phyloP scores from a whole-genome alignment of 2,113 vertebrate genomes.

The Channa maculata region DNA sequence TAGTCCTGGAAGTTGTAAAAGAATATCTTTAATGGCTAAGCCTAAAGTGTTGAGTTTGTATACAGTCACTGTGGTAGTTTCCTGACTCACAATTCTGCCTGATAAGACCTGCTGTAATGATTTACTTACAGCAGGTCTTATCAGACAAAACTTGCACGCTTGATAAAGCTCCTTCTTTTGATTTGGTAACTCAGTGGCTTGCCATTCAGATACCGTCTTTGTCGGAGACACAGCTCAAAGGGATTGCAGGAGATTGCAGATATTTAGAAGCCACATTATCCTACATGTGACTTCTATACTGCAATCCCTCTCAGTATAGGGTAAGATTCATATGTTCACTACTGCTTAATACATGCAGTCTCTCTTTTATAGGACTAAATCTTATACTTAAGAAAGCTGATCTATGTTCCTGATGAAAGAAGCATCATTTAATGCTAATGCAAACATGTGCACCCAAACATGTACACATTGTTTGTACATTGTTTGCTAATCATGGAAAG shows the following conservation, averaged over 20 bases:
- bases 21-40: slow-evolving; percentile 4
- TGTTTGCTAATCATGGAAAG: background rate
- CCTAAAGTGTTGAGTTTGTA: slow-evolving; percentile 37
- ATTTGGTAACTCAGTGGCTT: slow-evolving; percentile 20
- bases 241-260: slow-evolving; percentile 15
- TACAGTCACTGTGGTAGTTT: slow-evolving; percentile 34
- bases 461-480: too few relatives aligned
- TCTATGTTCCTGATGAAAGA: background rate
- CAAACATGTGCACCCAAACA: too few relatives aligned
- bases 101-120: slow-evolving; percentile 52
- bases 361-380: too few relatives aligned
- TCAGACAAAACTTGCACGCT: slow-evolving; percentile 42
- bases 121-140: slow-evolving; percentile 59
- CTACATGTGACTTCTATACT: background rate
- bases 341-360: too few relatives aligned
- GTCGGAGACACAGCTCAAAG: slow-evolving; percentile 15
- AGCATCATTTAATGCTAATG: too few relatives aligned
- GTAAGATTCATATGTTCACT: too few relatives aligned
- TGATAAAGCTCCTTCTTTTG: slow-evolving; percentile 21
- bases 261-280: slow-evolving; percentile 34
- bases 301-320: background rate
- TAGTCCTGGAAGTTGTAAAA: background rate
- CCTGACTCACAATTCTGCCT: slow-evolving; percentile 41
- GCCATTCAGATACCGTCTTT: slow-evolving; percentile 39
- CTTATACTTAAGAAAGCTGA: background rate